phyloP scores from a whole-genome alignment of 1,140 invertebrate genomes.

The Mylabris phalerata region DNA sequence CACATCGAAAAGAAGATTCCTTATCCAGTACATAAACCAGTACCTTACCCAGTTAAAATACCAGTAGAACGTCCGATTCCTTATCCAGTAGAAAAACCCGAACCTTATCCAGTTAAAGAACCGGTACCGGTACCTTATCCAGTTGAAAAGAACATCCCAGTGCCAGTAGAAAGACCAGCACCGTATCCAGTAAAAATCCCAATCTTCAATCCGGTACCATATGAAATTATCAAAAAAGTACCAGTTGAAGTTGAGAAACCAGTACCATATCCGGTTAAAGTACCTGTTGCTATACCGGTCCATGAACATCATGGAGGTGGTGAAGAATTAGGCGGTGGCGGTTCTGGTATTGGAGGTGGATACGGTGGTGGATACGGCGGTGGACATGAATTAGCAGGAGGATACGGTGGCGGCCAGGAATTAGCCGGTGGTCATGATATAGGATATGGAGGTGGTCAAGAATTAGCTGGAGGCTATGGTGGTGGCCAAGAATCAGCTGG shows the following conservation, averaged over 20 bases:
- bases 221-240: conserved; percentile 60
- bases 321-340: conserved; percentile 28
- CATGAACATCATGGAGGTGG: conserved; percentile 40
- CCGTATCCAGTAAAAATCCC: conserved; percentile 58
- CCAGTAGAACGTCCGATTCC: conserved; percentile 54
- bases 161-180: conserved; percentile 58
- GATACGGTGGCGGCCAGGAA: conserved; percentile 26
- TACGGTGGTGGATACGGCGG: conserved; percentile 10
- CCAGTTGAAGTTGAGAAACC: conserved; percentile 50
- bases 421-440: conserved; percentile 17
- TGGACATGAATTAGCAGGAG: conserved; percentile 31
- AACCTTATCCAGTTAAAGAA: conserved; percentile 55
- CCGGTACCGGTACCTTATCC: conserved; percentile 50
- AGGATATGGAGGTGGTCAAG: conserved; percentile 3
- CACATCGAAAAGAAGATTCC: conserved; percentile 43
- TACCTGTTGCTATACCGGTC: conserved; percentile 54
- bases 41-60: conserved; percentile 46
- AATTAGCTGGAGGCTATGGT: conserved; percentile 1
- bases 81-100: conserved; percentile 53
- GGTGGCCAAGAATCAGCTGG: conserved; percentile 15
- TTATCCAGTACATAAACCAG: conserved; percentile 45
- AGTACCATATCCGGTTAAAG: conserved; percentile 57
- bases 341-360: conserved; percentile 25
- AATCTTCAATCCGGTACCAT: conserved; percentile 55
- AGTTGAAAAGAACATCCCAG: conserved; percentile 49